phyloP scores from a whole-genome alignment of 2,113 vertebrate species.

The Hippocampus abdominalis region DNA sequence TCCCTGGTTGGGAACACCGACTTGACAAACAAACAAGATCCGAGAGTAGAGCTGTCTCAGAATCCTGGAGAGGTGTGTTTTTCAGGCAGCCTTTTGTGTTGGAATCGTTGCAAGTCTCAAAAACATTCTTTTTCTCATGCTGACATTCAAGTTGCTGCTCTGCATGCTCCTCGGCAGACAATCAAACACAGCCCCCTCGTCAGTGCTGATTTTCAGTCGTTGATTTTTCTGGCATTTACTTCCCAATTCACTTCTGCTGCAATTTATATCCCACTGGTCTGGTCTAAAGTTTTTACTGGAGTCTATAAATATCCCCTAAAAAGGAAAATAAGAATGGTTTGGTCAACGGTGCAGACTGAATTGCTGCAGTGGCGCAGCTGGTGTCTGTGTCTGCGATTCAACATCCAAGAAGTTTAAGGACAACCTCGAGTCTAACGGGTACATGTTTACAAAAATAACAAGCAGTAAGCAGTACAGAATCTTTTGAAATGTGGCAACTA shows the following conservation, averaged over 20 bases:
- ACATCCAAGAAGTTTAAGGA: neutral
- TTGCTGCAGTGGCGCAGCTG: neutral
- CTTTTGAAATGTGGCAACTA: neutral
- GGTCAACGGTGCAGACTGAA: neutral
- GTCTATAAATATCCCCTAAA: slow-evolving; percentile 35
- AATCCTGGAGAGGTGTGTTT: neutral
- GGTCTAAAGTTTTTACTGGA: slow-evolving; percentile 52
- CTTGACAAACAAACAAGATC: neutral
- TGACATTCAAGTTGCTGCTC: slow-evolving; percentile 31
- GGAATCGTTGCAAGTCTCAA: slow-evolving; percentile 23
- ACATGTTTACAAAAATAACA: neutral
- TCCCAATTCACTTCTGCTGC: slow-evolving; percentile 56
- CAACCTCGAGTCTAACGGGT: neutral
- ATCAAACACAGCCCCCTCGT: slow-evolving; percentile 48
- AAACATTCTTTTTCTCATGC: slow-evolving; percentile 15
- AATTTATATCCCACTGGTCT: slow-evolving; percentile 51
- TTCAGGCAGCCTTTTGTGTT: slow-evolving; percentile 27
- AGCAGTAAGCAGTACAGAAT: neutral
- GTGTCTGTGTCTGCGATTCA: neutral
- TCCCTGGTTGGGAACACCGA: neutral
- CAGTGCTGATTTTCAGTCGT: slow-evolving; percentile 45
- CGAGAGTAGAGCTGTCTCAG: neutral
- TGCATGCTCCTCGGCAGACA: slow-evolving; percentile 49
- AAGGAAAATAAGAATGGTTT: slow-evolving; percentile 26
- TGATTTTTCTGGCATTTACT: slow-evolving; percentile 54